phyloP scores from a whole-genome alignment of 2,888 invertebrate genomes.

The Fragum sueziense region DNA sequence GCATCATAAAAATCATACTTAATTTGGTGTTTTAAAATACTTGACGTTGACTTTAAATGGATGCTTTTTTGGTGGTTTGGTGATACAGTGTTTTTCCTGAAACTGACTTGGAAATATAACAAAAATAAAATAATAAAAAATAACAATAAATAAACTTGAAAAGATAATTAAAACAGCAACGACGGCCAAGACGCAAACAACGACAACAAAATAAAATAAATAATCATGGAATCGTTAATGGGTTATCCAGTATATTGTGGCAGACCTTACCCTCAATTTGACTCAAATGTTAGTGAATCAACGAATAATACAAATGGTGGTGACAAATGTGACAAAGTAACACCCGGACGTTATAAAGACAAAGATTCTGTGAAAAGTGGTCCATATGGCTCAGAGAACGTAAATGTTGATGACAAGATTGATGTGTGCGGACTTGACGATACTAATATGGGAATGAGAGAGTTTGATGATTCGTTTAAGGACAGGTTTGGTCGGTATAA shows the following conservation, averaged over 20 bases:
- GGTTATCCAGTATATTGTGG: slow-evolving; percentile 19
- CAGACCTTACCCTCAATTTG: slow-evolving; percentile 11
- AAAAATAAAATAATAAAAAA: too few relatives aligned
- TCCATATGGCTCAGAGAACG: background rate
- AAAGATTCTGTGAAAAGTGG: background rate
- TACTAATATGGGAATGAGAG: background rate
- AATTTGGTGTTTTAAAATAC: too few relatives aligned
- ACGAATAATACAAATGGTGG: background rate
- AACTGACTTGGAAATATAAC: too few relatives aligned
- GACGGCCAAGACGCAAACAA: too few relatives aligned
- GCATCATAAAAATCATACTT: too few relatives aligned
- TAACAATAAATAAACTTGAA: too few relatives aligned
- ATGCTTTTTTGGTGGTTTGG: too few relatives aligned
- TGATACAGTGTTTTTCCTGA: too few relatives aligned
- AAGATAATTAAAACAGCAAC: too few relatives aligned
- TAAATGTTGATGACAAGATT: slow-evolving; percentile 22
- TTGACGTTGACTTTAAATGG: too few relatives aligned
- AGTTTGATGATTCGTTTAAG: slow-evolving; percentile 24
- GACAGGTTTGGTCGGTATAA: slow-evolving; percentile 23
- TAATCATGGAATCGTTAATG: slow-evolving; percentile 19
- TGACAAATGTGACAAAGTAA: background rate
- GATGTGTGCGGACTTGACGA: slow-evolving; percentile 23
- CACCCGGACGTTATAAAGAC: background rate
- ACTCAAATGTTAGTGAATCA: background rate
- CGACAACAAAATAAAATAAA: too few relatives aligned